These are phyloP conservation scores for Manis pentadactyla DNA, from an alignment of 2,797 vertebrate species.

Conservation along the genomic window DNA sequence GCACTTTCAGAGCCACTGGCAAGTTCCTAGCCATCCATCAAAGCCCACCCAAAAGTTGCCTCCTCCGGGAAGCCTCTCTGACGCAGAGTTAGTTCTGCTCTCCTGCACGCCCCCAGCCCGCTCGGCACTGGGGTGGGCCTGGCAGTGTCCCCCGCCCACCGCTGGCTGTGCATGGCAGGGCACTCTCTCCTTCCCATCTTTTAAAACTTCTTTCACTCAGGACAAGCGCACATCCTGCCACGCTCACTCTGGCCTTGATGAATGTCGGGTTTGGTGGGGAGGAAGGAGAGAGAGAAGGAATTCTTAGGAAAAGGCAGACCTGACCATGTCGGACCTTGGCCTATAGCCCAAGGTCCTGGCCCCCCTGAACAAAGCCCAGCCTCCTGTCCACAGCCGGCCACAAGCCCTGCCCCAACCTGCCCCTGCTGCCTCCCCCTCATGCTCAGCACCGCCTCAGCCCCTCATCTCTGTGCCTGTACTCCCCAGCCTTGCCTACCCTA, in stretches of 20 bases:
- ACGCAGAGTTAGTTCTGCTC: neutral
- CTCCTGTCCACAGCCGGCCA: neutral
- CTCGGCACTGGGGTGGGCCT: neutral
- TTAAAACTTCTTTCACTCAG: neutral
- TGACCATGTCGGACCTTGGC: neutral
- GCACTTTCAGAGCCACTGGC: neutral
- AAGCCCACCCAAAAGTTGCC: neutral
- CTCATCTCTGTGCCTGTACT: neutral
- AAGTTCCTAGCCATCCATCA: neutral
- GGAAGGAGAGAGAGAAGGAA: neutral
- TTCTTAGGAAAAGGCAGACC: neutral
- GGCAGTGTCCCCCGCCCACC: neutral
- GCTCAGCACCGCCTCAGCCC: too few species aligned
- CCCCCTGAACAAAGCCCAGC: neutral
- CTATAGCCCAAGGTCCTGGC: neutral
- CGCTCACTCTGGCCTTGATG: neutral
- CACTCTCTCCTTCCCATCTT: neutral
- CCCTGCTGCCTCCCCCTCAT: too few species aligned
- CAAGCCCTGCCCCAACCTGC: too few species aligned
- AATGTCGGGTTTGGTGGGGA: neutral
- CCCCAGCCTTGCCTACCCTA: neutral
- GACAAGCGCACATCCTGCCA: neutral
- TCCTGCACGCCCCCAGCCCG: neutral
- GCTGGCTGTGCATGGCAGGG: neutral
- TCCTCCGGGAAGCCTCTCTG: neutral